Evolutionary conservation across 2,888 invertebrate species (phyloP), one percentile per base, ranked within the genome.

Genomic region (Phlogophora meticulosa): DNA sequence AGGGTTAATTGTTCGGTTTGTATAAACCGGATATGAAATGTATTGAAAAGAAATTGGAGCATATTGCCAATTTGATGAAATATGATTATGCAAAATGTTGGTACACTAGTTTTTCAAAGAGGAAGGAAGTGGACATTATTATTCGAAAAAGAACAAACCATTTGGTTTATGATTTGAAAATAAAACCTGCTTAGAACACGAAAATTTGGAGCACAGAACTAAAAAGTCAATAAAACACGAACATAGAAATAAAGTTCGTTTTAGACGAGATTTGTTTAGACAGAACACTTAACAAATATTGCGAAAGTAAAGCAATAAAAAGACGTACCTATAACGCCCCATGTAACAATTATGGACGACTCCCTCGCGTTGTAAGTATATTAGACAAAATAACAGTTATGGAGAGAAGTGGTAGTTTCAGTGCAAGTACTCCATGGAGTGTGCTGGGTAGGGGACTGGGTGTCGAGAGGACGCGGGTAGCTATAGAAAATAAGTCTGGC

Each of bases 291-390:
- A 56, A 66, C 52, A 64, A 73, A 84, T 82, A 85, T 82, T 84
- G 82, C 84, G 66, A 82, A 89, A 89, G 87, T 89, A 87, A 84
- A 80, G 82, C 80, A 82, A 87, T 85, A 87, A 85, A 80, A 79
- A 72, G 75, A 65, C 76, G 77, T 72, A 20, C 34, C 28, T 65
- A 77, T 81, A 83, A 82, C 84, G 84, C 81, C 78, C 83, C 81
- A 85, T 88, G 86, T 86, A 90, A 86, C 89, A 89, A 90, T 89
- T 89, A 88, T 84, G 78, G 74, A 86, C 76, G 77, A 63, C 77
- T 79, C 85, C 84, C 84, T 67, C 52, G 80, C 51, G 67, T 71
- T 73, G 80, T 72, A 28, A 28, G 28, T 28, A 28, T 28, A 53
- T 68, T 51, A 62, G 65, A 55, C 42, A 34, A 58, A 62, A 66